A percentile compares a stretch with the other conserved stretches of the same genome.
These are phyloP conservation scores for Amphipyra berbera DNA, from an alignment of 2,888 invertebrate genomes.

Conservation along the genomic window DNA sequence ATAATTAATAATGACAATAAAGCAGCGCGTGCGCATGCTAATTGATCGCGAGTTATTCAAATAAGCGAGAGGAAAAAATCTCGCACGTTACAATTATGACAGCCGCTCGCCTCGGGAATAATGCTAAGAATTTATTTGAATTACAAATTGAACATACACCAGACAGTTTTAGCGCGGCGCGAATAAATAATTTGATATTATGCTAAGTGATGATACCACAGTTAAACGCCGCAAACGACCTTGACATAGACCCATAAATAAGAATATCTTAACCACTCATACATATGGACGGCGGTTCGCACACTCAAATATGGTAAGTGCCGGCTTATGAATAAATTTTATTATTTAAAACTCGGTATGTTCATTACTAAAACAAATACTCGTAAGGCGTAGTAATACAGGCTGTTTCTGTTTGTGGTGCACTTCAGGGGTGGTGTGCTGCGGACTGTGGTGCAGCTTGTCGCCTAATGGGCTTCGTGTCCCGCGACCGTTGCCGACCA, in stretches of 20 bases:
- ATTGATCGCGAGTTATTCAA: conserved; percentile 68
- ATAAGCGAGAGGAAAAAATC: conserved; percentile 74
- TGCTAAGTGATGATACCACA: conserved; percentile 86
- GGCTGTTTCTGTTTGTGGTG: conserved; percentile 74
- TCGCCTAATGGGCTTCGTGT: background rate
- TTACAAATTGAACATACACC: conserved; percentile 85
- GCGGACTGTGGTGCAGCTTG: background rate
- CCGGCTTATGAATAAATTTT: conserved; percentile 89
- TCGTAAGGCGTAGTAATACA: conserved; percentile 88
- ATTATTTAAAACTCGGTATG: conserved; percentile 89
- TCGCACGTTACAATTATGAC: conserved; percentile 83
- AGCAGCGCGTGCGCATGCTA: conserved; percentile 68
- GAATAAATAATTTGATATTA: conserved; percentile 89
- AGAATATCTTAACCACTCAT: conserved; percentile 89
- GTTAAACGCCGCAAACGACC: conserved; percentile 80
- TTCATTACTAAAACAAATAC: conserved; percentile 90
- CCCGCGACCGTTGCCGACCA: background rate
- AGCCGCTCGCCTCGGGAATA: conserved; percentile 74
- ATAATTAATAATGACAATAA: conserved; percentile 58
- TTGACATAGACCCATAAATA: conserved; percentile 89
- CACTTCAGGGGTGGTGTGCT: conserved; percentile 14
- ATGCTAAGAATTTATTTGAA: conserved; percentile 86
- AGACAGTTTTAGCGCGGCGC: conserved; percentile 86
- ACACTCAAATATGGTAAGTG: conserved; percentile 89
- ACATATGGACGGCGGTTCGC: conserved; percentile 88